A percentile compares a stretch with the other conserved stretches of the same genome.
Evolutionary conservation across 2,113 vertebrate genomes (phyloP).

Genomic region (Lycaon pictus): DNA sequence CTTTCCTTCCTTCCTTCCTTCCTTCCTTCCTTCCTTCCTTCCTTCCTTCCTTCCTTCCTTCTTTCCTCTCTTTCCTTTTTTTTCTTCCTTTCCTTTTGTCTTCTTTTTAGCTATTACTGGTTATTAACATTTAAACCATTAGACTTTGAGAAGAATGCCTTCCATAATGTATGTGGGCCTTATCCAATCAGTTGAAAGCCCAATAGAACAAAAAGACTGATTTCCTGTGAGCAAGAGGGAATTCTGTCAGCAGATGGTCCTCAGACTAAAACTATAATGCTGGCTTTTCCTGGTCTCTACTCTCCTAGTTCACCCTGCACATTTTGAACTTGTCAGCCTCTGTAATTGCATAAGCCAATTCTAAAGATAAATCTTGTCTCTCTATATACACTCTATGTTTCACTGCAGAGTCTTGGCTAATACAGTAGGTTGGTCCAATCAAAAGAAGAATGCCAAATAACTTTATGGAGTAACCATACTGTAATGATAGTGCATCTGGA

Average conservation of each 20-base stretch:
- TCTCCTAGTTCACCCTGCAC: background rate
- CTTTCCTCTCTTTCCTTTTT: too few species aligned
- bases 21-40: too few species aligned
- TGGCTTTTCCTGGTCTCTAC: background rate
- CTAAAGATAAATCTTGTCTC: background rate
- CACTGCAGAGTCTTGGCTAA: background rate
- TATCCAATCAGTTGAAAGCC: background rate
- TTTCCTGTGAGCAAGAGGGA: background rate
- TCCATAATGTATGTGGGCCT: background rate
- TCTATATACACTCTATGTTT: background rate
- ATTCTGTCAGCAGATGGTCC: background rate
- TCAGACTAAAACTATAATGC: background rate
- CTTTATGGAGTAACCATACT: background rate
- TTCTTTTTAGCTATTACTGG: background rate
- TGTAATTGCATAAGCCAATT: background rate
- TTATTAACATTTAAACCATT: background rate
- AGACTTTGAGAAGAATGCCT: background rate
- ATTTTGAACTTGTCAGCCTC: background rate
- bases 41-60: too few species aligned
- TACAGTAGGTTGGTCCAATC: background rate
- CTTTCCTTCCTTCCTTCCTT: background rate
- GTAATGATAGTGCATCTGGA: background rate
- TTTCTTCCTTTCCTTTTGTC: too few species aligned
- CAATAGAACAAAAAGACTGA: background rate
- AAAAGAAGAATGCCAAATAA: background rate